Percentiles rank a stretch among this genome's conserved stretches.
Conservation (phyloP, 2,113 vertebrate genomes). For the Notechis scutatus region DNA sequence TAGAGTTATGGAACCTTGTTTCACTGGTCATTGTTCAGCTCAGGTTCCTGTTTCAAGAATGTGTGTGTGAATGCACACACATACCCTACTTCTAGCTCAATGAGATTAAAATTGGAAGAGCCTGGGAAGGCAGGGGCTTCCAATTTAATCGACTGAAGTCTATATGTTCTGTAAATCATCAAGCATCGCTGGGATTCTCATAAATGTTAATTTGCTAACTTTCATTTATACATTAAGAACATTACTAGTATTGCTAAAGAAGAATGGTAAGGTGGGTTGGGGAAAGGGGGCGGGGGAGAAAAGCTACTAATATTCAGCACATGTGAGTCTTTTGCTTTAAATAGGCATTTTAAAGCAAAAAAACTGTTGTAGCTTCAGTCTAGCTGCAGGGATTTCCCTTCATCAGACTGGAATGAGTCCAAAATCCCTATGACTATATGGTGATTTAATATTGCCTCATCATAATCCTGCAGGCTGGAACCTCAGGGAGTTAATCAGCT, state of each 20-base stretch:
- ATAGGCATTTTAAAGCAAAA: conserved; percentile 28
- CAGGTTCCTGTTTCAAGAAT: neutral
- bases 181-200: neutral
- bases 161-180: neutral
- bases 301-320: neutral
- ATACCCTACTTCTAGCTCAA: neutral
- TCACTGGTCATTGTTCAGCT: neutral
- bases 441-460: conserved; percentile 29
- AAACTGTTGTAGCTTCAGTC: conserved; percentile 11
- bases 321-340: neutral
- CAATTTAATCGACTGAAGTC: neutral
- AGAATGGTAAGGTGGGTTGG: neutral
- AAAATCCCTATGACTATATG: conserved; percentile 23
- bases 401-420: conserved; percentile 22
- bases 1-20: neutral
- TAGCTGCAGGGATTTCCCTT: conserved; percentile 39
- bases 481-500: conserved; percentile 37
- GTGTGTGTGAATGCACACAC: neutral
- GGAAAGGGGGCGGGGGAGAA: neutral
- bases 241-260: neutral
- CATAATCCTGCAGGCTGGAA: conserved; percentile 27
- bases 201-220: neutral
- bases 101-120: neutral
- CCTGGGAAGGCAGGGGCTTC: neutral
- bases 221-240: conserved; percentile 5